Conservation (phyloP, 2,888 invertebrate species). For the Dasypolia templi region DNA sequence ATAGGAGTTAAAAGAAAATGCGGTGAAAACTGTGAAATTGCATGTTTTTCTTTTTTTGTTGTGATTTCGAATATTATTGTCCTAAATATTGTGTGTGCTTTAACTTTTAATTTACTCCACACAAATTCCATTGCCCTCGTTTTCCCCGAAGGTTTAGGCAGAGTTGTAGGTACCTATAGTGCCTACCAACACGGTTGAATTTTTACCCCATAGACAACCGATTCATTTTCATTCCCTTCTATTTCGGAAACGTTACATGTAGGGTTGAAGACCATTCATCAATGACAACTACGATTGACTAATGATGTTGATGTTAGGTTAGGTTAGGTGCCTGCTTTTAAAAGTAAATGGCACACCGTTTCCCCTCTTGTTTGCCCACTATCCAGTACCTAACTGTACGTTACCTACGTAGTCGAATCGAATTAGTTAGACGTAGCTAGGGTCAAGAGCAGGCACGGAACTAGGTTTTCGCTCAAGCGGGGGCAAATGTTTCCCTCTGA, state of each 20-base stretch:
- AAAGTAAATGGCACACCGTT: slow-evolving; percentile 1
- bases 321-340: not conserved
- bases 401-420: not conserved
- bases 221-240: not conserved
- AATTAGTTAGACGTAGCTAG: too few relatives aligned
- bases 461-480: too few relatives aligned
- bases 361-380: too few relatives aligned
- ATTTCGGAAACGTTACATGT: slow-evolving; percentile 10
- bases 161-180: too few relatives aligned
- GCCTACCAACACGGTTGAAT: too few relatives aligned
- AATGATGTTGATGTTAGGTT: slow-evolving; percentile 16
- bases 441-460: too few relatives aligned
- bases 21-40: not conserved
- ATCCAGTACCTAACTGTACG: not conserved
- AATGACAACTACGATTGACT: slow-evolving; percentile 28
- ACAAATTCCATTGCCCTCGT: too few relatives aligned
- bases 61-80: too few relatives aligned
- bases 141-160: too few relatives aligned
- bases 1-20: not conserved
- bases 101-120: too few relatives aligned
- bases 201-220: not conserved
- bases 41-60: not conserved
- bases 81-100: too few relatives aligned
- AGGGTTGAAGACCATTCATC: slow-evolving; percentile 28
- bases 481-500: too few relatives aligned